Base-by-base conservation (phyloP, 2,888 invertebrate genomes). In the Mesoligia furuncula region DNA sequence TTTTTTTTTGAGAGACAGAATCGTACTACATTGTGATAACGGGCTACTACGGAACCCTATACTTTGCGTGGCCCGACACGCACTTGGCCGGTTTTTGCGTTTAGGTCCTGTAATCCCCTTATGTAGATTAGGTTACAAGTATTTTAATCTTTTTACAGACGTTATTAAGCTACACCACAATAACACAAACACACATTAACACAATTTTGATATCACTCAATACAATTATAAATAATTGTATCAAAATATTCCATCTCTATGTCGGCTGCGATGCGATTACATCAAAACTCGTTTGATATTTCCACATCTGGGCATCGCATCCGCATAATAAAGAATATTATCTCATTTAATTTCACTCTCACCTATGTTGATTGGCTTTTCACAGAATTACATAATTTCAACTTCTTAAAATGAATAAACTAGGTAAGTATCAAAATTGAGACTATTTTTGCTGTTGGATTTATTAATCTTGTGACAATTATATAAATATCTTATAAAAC, bases 261-360 rank as follows among this genome's bases (percentile, higher is more conserved):
- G 64, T 81, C 65, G 80, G 77, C 64, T 68, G 20, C 17, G 42
- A 75, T 83, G 20, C 17, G 42, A 75, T 83, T 76, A 78, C 77
- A 83, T 80, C 27, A 64, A 48, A 79, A 83, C 86, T 51, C 39
- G 77, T 82, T 77, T 71, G 61, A 69, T 66, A 65, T 69, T 76
- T 75, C 69, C 76, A 73, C 62, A 85, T 72, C 61, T 64, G 39
- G 27, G 45, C 20, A 39, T 68, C 15, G 1, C 2, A 85, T 87
- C 83, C 75, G 4, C 76, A 83, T 85, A 78, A 68, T 59, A 68
- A 71, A 66, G 54, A 42, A 64, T 70, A 67, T 78, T 81, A 86
- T 75, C 68, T 84, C 74, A 82, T 80, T 67, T 48, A 70, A 86
- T 86, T 80, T 84, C 88, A 79, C 80, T 81, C 69, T 80, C 68